Evolutionary conservation across 2,888 invertebrate genomes (phyloP).

Genomic region (Hymenopus coronatus): DNA sequence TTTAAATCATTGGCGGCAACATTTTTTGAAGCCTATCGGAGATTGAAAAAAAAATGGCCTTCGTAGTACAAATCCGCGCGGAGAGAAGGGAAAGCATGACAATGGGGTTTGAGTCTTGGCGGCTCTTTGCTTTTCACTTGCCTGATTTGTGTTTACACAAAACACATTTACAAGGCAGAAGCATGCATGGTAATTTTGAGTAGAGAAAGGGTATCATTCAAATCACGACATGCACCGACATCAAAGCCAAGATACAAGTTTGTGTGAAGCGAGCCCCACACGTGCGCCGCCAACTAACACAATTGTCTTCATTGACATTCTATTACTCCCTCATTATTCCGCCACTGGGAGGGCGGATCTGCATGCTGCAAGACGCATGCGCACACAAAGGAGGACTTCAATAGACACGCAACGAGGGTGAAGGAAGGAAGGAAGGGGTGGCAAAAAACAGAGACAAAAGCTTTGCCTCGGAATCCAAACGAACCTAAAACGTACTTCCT

Average conservation of each 20-base stretch:
- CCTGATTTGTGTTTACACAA: too few relatives aligned
- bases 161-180: not conserved
- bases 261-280: not conserved
- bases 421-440: not conserved
- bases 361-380: not conserved
- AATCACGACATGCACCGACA: constrained; percentile 7
- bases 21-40: too few relatives aligned
- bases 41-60: too few relatives aligned
- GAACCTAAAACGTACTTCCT: not conserved
- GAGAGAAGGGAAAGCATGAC: too few relatives aligned
- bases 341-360: not conserved
- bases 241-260: not conserved
- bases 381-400: not conserved
- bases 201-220: constrained; percentile 3
- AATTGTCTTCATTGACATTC: constrained; percentile 30
- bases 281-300: constrained; percentile 14
- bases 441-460: not conserved
- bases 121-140: too few relatives aligned
- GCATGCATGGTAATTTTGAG: not conserved
- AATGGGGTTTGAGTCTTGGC: too few relatives aligned
- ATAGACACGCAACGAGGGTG: not conserved
- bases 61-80: too few relatives aligned
- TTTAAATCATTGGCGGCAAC: too few relatives aligned
- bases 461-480: not conserved
- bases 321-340: constrained; percentile 29